Conservation (phyloP, 2,888 invertebrate species). For the Bedellia somnulentella region DNA sequence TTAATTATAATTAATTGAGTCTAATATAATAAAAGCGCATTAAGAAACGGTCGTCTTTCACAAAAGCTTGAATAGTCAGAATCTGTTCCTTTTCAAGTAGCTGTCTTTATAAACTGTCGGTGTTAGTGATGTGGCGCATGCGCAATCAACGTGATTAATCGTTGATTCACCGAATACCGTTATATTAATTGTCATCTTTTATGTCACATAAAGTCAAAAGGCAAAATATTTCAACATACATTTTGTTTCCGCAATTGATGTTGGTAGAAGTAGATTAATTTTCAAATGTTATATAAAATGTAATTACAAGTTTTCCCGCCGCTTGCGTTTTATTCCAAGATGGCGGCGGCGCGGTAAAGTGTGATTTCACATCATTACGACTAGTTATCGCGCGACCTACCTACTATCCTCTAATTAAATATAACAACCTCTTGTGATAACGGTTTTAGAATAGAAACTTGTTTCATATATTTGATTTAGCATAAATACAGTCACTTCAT, state of each 20-base stretch:
- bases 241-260: too few species aligned
- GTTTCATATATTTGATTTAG: too few species aligned
- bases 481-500: too few species aligned
- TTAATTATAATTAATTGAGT: constrained; percentile 50
- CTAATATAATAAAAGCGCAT: constrained; percentile 28
- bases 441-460: too few species aligned
- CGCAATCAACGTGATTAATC: constrained; percentile 32
- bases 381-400: constrained; percentile 47
- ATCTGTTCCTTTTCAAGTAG: constrained; percentile 27
- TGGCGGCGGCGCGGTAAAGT: constrained; percentile 28
- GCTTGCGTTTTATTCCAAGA: constrained; percentile 23
- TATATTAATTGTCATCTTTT: constrained; percentile 2
- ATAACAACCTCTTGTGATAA: too few species aligned
- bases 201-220: background rate
- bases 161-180: constrained; percentile 17
- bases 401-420: constrained; percentile 45
- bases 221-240: too few species aligned
- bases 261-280: too few species aligned
- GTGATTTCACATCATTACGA: constrained; percentile 45
- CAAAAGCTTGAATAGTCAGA: constrained; percentile 24
- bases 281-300: too few species aligned
- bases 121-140: constrained; percentile 33
- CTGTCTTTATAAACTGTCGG: constrained; percentile 33
- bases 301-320: constrained; percentile 41
- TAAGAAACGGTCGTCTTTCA: constrained; percentile 18